Evolutionary conservation across 2,888 invertebrate genomes (phyloP), one percentile per base, ranked within the genome.

Genomic region (Spicauda simplicius): DNA sequence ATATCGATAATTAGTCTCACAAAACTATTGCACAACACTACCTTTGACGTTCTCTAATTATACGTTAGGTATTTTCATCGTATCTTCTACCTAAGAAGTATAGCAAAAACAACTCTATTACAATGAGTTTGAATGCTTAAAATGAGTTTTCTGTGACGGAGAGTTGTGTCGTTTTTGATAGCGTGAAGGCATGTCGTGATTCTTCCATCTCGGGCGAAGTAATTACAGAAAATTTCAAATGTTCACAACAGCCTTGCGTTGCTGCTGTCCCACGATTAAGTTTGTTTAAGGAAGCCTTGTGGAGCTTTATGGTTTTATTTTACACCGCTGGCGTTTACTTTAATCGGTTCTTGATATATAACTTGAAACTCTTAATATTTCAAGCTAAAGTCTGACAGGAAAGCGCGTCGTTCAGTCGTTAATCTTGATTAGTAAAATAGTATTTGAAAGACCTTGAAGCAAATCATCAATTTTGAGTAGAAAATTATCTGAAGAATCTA

Each of bases 171-270:
- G 16, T 73, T 72, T 70, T 0, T 14, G 50, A 10, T 33, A 41
- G 11, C 68, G 14, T 19, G n/a, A 12, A 19, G 20, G 19, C 41
- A 58, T 70, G 62, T 72, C 75, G 76, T 74, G 76, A 75, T 73
- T 73, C 73, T 71, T 68, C 76, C 78, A 83, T 81, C 59, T 68
- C 69, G 60, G 77, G 77, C 78, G 76, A 81, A 80, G 82, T 84
- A 82, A 84, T 84, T 77, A 81, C 74, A 76, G 80, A 79, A 82
- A 80, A 79, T 76, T 77, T 79, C 69, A 78, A 81, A 80, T 80
- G 75, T 65, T 59, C 52, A 19, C 65, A 59, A 12, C 52, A 65
- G 72, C 80, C 81, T 83, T 81, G 80, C 71, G 59, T 64, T 68
- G 64, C 14, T 62, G 64, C 14, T 62, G 61, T 50, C 61, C 33